Base-by-base conservation (phyloP, 2,113 vertebrate genomes). In the Gopherus evgoodei region DNA sequence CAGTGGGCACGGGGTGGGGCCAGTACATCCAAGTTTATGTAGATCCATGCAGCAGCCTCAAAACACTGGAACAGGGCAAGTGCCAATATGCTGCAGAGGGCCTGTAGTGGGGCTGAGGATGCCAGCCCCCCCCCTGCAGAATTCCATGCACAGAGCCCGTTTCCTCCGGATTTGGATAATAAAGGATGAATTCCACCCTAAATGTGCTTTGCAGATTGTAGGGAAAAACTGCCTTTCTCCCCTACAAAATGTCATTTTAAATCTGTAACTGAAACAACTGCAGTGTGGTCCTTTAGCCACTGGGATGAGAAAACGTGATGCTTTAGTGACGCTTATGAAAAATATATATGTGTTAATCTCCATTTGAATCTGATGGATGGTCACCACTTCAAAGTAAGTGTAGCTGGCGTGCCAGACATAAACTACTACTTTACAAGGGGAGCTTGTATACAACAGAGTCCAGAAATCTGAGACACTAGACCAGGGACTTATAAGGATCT, bases 221-320 rank as follows among this genome's bases (percentile, higher is more conserved):
- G 47, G 47, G 47, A 49, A 49, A 11, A 49, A 24, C 87, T 94
- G 86, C 47, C 80, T 94, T 92, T 42, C 86, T 95, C 91, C 94
- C 84, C 85, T 94, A 80, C 94, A 94, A 94, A 94, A 95, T 91
- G 96, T 96, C 96, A 97, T 97, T 96, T 96, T 96, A 96, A 96
- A 88, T 88, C 88, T 53, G 42, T 82, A 88, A 79, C 87, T 17
- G 47, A 91, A 96, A 95, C 93, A 97, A 82, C 81, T 62, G 17
- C 72, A 69, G 59, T 86, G 44, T 85, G 31, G 31, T 90, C 83
- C 93, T 89, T 80, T 54, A 87, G 62, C 87, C 91, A 44, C 87
- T 88, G 91, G 75, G 78, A 91, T 78, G 59, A 69, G 90, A 93
- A 84, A 92, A n/a, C 27, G 88, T 65, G 69, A 62, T 88, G 84